Conservation (phyloP, 2,113 vertebrate genomes). For the Apodemus speciosus region DNA sequence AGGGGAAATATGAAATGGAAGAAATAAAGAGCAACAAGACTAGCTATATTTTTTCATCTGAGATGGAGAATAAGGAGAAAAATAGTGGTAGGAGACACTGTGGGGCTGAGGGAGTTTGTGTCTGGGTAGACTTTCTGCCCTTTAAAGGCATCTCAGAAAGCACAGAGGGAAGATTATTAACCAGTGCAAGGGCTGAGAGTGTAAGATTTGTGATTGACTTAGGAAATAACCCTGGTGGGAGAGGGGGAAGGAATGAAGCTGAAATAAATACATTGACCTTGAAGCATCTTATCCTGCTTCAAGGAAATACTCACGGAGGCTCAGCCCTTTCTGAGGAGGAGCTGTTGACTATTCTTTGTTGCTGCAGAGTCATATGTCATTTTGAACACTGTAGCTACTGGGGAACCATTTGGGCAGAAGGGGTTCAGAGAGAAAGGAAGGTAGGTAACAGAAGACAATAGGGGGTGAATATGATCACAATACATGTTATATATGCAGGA, state of each 20-base stretch:
- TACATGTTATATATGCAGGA: neutral
- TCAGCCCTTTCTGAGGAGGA: neutral
- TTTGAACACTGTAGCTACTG: neutral
- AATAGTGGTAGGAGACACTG: neutral
- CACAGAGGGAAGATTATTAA: neutral
- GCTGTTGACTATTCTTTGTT: neutral
- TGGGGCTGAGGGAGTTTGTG: neutral
- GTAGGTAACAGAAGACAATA: neutral
- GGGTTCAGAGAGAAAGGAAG: neutral
- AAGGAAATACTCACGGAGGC: neutral
- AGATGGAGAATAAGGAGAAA: neutral
- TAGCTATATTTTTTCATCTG: neutral
- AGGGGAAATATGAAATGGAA: neutral
- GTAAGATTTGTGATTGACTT: too few relatives aligned
- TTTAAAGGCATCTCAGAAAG: neutral
- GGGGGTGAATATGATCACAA: neutral
- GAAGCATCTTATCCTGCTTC: too few relatives aligned
- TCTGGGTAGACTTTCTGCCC: neutral
- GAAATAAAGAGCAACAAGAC: neutral
- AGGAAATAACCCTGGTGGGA: neutral
- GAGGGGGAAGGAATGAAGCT: neutral
- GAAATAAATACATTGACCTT: neutral
- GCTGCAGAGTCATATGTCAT: neutral
- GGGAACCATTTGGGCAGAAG: neutral
- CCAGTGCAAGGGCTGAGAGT: too few relatives aligned